These are phyloP conservation scores for Phasia obesa DNA, from an alignment of 2,888 invertebrate genomes.

Conservation along the genomic window DNA sequence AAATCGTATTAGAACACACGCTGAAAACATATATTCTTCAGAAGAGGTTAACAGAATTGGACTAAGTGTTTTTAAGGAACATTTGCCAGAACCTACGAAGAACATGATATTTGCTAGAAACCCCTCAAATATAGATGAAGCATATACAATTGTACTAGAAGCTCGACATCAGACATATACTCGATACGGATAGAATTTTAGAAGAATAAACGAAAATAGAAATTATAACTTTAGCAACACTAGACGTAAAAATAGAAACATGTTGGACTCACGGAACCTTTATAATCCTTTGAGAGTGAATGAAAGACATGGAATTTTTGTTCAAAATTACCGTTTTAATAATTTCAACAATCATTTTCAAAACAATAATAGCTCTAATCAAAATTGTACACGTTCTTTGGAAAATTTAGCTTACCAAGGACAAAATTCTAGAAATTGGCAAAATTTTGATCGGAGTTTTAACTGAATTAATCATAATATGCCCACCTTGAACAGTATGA, in stretches of 20 bases:
- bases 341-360: not conserved
- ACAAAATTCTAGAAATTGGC: too few species aligned
- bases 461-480: too few species aligned
- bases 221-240: too few species aligned
- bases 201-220: too few species aligned
- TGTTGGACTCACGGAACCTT: not conserved
- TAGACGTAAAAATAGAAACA: not conserved
- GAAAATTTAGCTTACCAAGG: not conserved
- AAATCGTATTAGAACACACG: not conserved
- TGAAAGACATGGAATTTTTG: too few species aligned
- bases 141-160: not conserved
- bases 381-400: not conserved
- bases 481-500: too few species aligned
- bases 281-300: too few species aligned
- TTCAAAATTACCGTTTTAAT: not conserved
- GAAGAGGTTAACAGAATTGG: not conserved
- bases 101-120: not conserved
- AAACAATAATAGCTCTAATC: not conserved
- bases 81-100: not conserved
- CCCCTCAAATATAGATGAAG: not conserved
- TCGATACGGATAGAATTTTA: not conserved
- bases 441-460: too few species aligned
- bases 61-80: not conserved
- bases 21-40: not conserved
- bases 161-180: not conserved